These are phyloP conservation scores for Drosophila kepulauana DNA, from an alignment of 1,140 invertebrate genomes.

Conservation along the genomic window DNA sequence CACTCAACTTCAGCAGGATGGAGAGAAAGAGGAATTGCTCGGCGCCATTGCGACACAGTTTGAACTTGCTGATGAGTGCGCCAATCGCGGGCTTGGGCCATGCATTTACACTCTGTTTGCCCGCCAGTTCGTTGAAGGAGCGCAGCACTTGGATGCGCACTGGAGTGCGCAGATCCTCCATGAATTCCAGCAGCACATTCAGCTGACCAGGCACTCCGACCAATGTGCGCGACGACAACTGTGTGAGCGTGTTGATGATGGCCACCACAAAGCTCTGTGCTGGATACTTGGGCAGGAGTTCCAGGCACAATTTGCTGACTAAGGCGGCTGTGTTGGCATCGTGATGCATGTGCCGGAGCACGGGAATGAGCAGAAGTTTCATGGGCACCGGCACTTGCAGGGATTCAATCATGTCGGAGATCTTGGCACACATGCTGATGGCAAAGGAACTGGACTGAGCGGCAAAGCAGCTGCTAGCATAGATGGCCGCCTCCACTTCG, in stretches of 20 bases:
- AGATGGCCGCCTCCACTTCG: conserved; percentile 98
- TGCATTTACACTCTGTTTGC: conserved; percentile 90
- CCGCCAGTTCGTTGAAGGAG: conserved; percentile 91
- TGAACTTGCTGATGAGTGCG: conserved; percentile 86
- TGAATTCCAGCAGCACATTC: conserved; percentile 85
- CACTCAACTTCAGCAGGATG: conserved; percentile 86
- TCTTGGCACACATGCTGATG: conserved; percentile 97
- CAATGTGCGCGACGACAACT: conserved; percentile 94
- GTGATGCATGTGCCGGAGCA: conserved; percentile 97
- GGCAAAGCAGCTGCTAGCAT: conserved; percentile 96
- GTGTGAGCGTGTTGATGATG: conserved; percentile 94
- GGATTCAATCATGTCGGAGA: conserved; percentile 97
- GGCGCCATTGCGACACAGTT: conserved; percentile 71
- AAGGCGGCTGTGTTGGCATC: conserved; percentile 93
- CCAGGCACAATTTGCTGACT: conserved; percentile 92
- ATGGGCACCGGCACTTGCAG: conserved; percentile 96
- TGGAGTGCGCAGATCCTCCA: conserved; percentile 87
- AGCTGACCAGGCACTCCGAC: conserved; percentile 96
- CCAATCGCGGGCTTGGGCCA: conserved; percentile 91
- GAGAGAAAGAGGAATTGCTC: conserved; percentile 80
- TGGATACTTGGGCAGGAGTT: conserved; percentile 94
- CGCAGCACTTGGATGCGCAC: conserved; percentile 91
- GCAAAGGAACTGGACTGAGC: conserved; percentile 97
- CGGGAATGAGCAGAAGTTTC: conserved; percentile 95
- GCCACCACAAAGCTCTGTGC: conserved; percentile 94